Evolutionary conservation across 2,888 invertebrate species (phyloP), one percentile per base, ranked within the genome.

Genomic region (Kryphioiulus occultus): DNA sequence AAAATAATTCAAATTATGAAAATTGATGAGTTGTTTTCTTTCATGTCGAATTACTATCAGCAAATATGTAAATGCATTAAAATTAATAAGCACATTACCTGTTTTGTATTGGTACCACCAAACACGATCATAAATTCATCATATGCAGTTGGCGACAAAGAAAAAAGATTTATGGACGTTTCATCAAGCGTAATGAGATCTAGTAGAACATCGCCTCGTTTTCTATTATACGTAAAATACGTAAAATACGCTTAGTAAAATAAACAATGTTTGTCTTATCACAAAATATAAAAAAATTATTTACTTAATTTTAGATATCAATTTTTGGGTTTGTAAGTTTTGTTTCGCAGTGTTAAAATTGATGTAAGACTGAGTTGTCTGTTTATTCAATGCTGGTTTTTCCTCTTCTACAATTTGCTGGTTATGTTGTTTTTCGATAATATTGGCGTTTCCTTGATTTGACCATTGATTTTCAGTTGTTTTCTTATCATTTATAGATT

Each of bases 141-240:
- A 53, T 87, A 87, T 26, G 42, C 42, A 22, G 59, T 39, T 26
- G 87, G 87, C 10, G 35, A 17, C 87, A 53, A 53, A 12, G 84
- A 84, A 59, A 85, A 87, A 0, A 87, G 15, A 53, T 85, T 53
- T 42, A 87, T 47, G 26, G 32, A 32, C 12, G 85, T 35, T 17
- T 42, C 32, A 53, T 87, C 87, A 47, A 87, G 85, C 5, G 87
- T 87, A n/a, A 87, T 44, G 32, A 87, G 85, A 12, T 87, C 85
- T 1, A 87, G 39, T 15, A 87, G 85, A n/a, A 47, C 85, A 26
- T 85, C 59, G 30, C 87, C 87, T 42, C 87, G 87, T 35, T 85
- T 85, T 85, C 87, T 87, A 44, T 86, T n/a, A 4, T 9, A 68
- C 68, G 22, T 59, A 59, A 59, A 68, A 53, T 35, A 35, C 2